Evolutionary conservation across 2,113 vertebrate genomes (phyloP), one percentile per base, ranked within the genome.

Genomic region (Psammodynastes pulverulentus): DNA sequence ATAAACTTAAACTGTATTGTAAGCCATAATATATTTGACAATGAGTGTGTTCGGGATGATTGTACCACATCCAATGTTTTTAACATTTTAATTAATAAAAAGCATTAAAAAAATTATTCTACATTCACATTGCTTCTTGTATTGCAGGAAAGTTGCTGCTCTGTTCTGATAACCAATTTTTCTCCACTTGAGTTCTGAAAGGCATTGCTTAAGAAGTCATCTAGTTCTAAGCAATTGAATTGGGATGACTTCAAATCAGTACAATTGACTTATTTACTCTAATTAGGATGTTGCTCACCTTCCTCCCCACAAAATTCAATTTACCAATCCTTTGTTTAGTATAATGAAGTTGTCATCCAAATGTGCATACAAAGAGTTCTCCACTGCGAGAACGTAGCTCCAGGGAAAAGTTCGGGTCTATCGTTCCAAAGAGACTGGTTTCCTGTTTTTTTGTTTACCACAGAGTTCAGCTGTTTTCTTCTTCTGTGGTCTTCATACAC

Each of bases 381-480:
- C 87, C 88, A 0, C 6, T 21, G 12, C 53, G 19, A 85, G 84
- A 91, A 67, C 85, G 2, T 0, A 90, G n/a, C 1, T 24, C 2
- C 2, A 34, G 84, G 92, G 87, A 91, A 62, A 88, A 91, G 46
- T 13, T 1, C 1, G 17, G 12, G 0, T 0, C 9, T 94, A 91
- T 58, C 39, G 1, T 79, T 93, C 54, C 8, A 9, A 87, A 56
- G 4, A 93, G 84, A 85, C 3, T 67, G 56, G 23, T 92, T 90
- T 12, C 39, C 43, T 89, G n/a, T 84, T 89, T 89, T 26, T 89
- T 26, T 3, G 12, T 89, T 79, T 2, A 0, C 89, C 43, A 89
- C n/a, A 51, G 8, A 10, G 62, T 93, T 90, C 72, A 93, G 6
- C 56, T 88, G 54, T 21, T 93, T 93, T 94, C 79, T 85, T 84